Percentiles rank a stretch among this genome's conserved stretches.
Conservation (phyloP, 2,797 vertebrate genomes). For the Epinephelus malabaricus region DNA sequence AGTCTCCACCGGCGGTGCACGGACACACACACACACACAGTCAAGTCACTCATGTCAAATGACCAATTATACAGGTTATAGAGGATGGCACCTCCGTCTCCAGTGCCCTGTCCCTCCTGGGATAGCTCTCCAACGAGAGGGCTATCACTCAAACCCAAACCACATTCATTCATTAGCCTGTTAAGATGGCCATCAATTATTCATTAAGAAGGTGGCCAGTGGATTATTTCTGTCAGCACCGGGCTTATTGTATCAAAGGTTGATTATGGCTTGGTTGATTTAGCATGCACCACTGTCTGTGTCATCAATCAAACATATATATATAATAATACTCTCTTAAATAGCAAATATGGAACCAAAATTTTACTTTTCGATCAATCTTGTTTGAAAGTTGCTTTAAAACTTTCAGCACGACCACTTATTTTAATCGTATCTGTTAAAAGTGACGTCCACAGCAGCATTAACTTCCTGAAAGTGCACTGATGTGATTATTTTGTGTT, state of each 20-base stretch:
- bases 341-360: background rate
- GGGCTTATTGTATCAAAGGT: slow-evolving; percentile 82
- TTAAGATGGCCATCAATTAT: slow-evolving; percentile 87
- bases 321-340: background rate
- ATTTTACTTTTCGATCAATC: background rate
- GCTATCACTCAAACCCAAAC: slow-evolving; percentile 86
- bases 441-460: background rate
- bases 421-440: slow-evolving; percentile 14
- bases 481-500: slow-evolving; percentile 30
- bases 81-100: slow-evolving; percentile 86
- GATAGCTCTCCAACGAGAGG: slow-evolving; percentile 82
- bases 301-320: slow-evolving; percentile 40
- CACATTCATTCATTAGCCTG: slow-evolving; percentile 87
- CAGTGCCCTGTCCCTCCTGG: slow-evolving; percentile 82
- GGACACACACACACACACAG: slow-evolving; percentile 81
- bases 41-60: slow-evolving; percentile 87
- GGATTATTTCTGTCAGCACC: slow-evolving; percentile 83
- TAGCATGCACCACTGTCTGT: slow-evolving; percentile 48
- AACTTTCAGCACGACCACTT: slow-evolving; percentile 4
- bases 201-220: slow-evolving; percentile 84
- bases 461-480: background rate
- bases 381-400: slow-evolving; percentile 3
- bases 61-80: slow-evolving; percentile 87
- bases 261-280: slow-evolving; percentile 77
- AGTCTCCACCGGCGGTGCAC: slow-evolving; percentile 67